phyloP scores from a whole-genome alignment of 1,140 invertebrate genomes.

The Sminthurinus signatus region DNA sequence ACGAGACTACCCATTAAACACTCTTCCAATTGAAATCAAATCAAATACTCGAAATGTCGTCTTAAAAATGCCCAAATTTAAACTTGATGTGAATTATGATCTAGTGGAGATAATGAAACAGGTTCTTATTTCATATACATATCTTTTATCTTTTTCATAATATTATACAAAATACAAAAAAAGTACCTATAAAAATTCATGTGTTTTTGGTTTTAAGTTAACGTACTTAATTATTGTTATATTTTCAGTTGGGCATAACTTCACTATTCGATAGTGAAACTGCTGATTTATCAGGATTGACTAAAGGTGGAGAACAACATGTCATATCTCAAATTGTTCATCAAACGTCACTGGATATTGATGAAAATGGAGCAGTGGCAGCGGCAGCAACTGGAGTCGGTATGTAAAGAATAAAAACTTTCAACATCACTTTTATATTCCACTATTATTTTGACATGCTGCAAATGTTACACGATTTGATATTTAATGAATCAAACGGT shows the following conservation, averaged over 20 bases:
- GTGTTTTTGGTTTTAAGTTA: too few species aligned
- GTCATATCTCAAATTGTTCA: conserved; percentile 26
- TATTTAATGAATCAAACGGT: too few species aligned
- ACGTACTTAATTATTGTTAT: too few species aligned
- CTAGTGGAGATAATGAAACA: conserved; percentile 12
- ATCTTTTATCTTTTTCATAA: too few species aligned
- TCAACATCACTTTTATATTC: too few species aligned
- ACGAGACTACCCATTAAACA: conserved; percentile 6
- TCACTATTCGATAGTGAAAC: conserved; percentile 11
- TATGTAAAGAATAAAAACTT: too few species aligned
- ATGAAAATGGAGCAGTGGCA: conserved; percentile 28
- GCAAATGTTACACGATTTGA: too few species aligned
- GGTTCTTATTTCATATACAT: too few species aligned
- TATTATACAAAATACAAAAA: too few species aligned
- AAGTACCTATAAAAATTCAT: too few species aligned
- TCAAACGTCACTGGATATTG: conserved; percentile 21
- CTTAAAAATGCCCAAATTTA: conserved; percentile 31
- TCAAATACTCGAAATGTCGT: conserved; percentile 16
- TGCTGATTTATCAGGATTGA: conserved; percentile 21
- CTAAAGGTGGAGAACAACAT: background rate
- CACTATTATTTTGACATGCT: too few species aligned
- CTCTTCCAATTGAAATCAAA: conserved; percentile 14
- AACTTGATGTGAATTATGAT: conserved; percentile 18
- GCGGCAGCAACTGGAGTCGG: conserved; percentile 18
- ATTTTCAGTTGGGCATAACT: conserved; percentile 25